These are phyloP conservation scores for Polypedilum vanderplanki DNA, from an alignment of 1,140 invertebrate genomes.

Conservation along the genomic window DNA sequence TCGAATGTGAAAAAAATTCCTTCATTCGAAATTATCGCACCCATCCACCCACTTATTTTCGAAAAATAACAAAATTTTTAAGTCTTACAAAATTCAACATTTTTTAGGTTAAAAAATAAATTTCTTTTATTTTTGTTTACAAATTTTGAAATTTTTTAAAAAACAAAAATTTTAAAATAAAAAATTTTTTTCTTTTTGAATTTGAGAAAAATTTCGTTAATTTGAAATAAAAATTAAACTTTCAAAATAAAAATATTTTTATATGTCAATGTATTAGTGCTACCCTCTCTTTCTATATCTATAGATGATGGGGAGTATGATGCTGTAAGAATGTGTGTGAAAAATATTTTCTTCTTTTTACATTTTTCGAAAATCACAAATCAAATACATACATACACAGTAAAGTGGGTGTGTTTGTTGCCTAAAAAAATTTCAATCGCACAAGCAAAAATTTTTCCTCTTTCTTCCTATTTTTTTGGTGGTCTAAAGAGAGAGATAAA, in stretches of 20 bases:
- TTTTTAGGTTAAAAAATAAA: not conserved
- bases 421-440: constrained; percentile 18
- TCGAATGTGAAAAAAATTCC: not conserved
- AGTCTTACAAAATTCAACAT: too few relatives aligned
- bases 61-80: not conserved
- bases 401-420: constrained; percentile 28
- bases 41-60: constrained; percentile 28
- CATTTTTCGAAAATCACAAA: constrained; percentile 24
- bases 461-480: too few relatives aligned
- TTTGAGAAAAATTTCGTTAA: not conserved
- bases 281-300: not conserved
- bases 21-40: constrained; percentile 15
- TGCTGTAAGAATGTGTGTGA: not conserved
- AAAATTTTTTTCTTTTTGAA: not conserved
- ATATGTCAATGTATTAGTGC: not conserved
- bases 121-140: not conserved
- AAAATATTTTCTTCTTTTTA: constrained; percentile 2
- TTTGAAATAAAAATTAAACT: constrained; percentile 14
- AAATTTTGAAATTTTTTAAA: not conserved
- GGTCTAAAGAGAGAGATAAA: too few relatives aligned
- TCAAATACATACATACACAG: constrained; percentile 21
- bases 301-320: not conserved
- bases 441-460: not conserved
- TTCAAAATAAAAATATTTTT: not conserved
- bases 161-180: not conserved